Base-by-base conservation (phyloP, 2,888 invertebrate species). In the Ormyrus rosae region DNA sequence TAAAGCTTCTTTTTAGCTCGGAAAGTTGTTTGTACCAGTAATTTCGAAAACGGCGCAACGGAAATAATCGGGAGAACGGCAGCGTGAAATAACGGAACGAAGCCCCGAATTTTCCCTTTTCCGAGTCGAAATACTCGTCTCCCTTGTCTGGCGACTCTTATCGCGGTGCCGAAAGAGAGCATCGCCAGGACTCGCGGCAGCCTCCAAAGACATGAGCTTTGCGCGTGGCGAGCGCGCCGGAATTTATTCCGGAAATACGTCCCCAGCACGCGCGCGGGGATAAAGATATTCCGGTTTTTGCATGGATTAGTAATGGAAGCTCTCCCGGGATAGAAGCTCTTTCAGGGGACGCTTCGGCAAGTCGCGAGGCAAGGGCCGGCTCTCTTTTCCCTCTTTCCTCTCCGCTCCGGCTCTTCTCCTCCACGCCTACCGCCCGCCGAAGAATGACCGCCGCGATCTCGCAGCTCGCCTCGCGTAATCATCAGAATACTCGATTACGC, bases 251-350 rank as follows among this genome's bases (percentile, higher is more conserved):
- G 89, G 89, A 90, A 90, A 90, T 90, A 90, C 90, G 89, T 89
- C 88, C 87, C 87, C 89, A 85, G 88, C 64, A 78, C 76, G 68
- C 68, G 51, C 46, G 8, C 19, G 19, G 81, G 81, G 89, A 89
- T 90, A 89, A 90, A 89, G 89, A 89, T 90, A 90, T 90, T 90
- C 90, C 88, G 90, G 89, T 90, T 90, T 90, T 90, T 90, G 90
- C 90, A 90, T 90, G 90, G 90, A 89, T 90, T 90, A 90, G 90
- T 90, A 90, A 90, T 89, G 89, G 89, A 89, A 89, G 89, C 90
- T 89, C 89, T 87, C 88, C 87, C 86, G 89, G 89, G 89, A 89
- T 89, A 85, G 80, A 81, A 86, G 89, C 88, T 88, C 89, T 90
- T 76, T 88, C 88, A 86, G 86, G 86, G 86, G 85, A 67, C 85